These are phyloP conservation scores for Pelusios castaneus DNA, from an alignment of 2,113 vertebrate genomes.

Conservation along the genomic window DNA sequence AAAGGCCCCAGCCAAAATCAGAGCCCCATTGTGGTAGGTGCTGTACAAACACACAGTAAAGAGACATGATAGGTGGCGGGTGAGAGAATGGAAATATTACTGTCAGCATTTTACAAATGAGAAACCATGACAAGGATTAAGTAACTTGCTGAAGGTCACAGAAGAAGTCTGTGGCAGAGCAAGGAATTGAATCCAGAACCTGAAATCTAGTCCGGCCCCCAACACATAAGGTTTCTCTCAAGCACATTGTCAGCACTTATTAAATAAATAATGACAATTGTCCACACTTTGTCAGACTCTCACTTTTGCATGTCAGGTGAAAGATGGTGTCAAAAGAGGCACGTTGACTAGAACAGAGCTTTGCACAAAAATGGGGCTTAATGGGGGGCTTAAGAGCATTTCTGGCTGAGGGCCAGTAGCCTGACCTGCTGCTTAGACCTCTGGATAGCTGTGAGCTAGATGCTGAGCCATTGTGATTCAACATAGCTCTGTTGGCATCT, in stretches of 20 bases:
- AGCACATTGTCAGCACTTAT: neutral
- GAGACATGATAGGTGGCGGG: too few relatives aligned
- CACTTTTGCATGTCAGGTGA: neutral
- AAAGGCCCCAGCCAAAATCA: neutral
- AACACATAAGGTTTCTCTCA: neutral
- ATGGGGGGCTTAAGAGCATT: neutral
- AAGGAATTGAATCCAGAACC: neutral
- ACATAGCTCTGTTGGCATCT: neutral
- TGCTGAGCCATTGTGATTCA: neutral
- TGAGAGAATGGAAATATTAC: neutral
- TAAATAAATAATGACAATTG: neutral
- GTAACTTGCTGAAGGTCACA: neutral
- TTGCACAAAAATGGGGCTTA: neutral
- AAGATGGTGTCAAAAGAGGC: neutral
- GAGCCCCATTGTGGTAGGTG: neutral
- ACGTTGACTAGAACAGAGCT: neutral
- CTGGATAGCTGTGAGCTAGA: fast-evolving
- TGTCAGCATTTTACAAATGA: neutral
- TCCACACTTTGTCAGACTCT: neutral
- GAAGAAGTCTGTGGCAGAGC: neutral
- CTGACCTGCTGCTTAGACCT: neutral
- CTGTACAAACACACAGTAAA: neutral
- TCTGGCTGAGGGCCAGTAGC: neutral
- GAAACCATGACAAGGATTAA: neutral
- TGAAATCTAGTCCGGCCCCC: neutral